Base-by-base conservation (phyloP, 2,113 vertebrate species). In the Antechinus stuartii region DNA sequence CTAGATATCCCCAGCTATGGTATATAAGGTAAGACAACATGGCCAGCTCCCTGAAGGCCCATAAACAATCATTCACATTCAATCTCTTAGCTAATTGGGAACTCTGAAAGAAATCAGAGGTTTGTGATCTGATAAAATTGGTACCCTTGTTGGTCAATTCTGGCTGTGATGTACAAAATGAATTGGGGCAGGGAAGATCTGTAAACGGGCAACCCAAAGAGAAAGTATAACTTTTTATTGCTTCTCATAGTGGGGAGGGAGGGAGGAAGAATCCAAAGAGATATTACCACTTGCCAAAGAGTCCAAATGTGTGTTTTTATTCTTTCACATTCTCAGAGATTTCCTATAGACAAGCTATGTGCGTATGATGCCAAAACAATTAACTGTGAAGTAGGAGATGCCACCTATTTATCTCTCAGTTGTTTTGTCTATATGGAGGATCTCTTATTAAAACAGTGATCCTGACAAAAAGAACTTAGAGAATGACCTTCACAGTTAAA, bases 381-480 rank as follows among this genome's bases (percentile, higher is more conserved):
- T 46, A 89, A 90, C 7, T 26, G 27, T 24, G 30, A 19, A n/a
- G 76, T 25, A 53, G 42, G 47, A 89, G n/a, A 19, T 56, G 35
- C 14, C 0, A 23, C 1, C 26, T 26, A 9, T 49, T 25, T 25
- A 12, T 50, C 10, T 54, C 46, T 11, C 30, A 19, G 52, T 19
- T 46, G 35, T 46, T 57, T 53, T 54, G 53, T 55, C 68, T 35
- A 35, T 35, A 1, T 0, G 12, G n/a, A 26, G 49, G 6, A 1
- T 54, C 1, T 7, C 11, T 8, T 0, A 3, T 55, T 47, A 25
- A 47, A 9, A 84, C 27, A 0, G 0, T 3, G 7, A 84, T 27
- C 42, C 8, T 0, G 46, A n/a, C 12, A 42, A 84, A 84, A 84
- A 0, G 0, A 30, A 7, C 35, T 61, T 3, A 11, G 2, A 30